Conservation (phyloP, 2,113 vertebrate genomes). For the Sminthopsis crassicaudata region DNA sequence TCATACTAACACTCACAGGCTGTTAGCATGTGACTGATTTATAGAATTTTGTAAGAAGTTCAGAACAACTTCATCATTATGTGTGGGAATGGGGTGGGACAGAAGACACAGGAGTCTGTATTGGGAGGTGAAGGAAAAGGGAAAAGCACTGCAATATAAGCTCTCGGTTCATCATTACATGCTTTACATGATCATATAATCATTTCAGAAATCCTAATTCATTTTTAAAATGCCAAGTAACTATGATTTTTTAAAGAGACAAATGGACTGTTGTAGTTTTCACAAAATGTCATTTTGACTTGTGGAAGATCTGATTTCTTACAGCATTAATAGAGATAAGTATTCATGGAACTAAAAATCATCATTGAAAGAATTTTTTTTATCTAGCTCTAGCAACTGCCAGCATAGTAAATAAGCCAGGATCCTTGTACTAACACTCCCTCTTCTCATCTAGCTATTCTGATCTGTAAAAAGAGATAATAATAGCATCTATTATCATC, state of each 20-base stretch:
- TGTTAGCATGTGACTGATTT: conserved; percentile 39
- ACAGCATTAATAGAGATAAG: neutral
- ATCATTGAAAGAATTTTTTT: conserved; percentile 55
- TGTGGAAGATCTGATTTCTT: neutral
- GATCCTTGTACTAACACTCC: neutral
- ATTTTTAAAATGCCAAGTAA: conserved; percentile 39
- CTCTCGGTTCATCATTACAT: conserved; percentile 48
- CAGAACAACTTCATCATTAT: neutral
- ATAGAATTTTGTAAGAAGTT: conserved; percentile 52
- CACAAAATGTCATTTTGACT: neutral
- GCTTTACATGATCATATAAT: conserved; percentile 49
- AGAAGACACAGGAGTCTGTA: neutral
- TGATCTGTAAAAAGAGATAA: neutral
- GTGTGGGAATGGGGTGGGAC: neutral
- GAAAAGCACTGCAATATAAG: neutral
- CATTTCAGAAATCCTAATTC: conserved; percentile 13
- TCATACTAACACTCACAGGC: conserved; percentile 33
- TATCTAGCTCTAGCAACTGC: conserved; percentile 22
- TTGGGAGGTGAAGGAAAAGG: conserved; percentile 31
- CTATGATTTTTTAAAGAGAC: neutral
- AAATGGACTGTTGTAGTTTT: neutral
- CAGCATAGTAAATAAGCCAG: neutral
- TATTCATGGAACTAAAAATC: conserved; percentile 28
- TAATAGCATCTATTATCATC: neutral
- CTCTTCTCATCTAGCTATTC: neutral